phyloP scores from a whole-genome alignment of 2,888 invertebrate species.

The Pyralis farinalis region DNA sequence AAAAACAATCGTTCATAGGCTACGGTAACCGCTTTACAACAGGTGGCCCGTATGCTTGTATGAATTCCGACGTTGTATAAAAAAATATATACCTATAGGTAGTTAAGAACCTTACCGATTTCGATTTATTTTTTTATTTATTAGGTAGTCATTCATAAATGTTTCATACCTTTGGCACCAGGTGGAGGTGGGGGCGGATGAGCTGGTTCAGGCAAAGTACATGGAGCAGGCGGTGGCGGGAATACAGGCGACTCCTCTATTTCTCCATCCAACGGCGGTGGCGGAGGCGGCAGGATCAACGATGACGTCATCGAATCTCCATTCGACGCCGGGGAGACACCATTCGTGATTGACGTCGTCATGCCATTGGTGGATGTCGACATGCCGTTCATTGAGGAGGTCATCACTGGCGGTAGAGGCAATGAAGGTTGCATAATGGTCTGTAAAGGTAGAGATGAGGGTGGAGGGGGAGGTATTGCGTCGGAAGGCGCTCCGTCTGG shows the following conservation, averaged over 20 bases:
- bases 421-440: constrained; percentile 43
- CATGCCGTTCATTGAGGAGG: constrained; percentile 34
- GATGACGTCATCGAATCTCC: constrained; percentile 51
- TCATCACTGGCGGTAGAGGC: constrained; percentile 26
- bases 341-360: constrained; percentile 11
- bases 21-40: too few relatives aligned
- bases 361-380: constrained; percentile 17
- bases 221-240: constrained; percentile 60
- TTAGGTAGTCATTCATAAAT: too few relatives aligned
- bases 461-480: constrained; percentile 59
- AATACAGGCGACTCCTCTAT: constrained; percentile 47
- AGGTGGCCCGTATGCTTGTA: too few relatives aligned
- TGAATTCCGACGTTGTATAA: too few relatives aligned
- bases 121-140: too few relatives aligned
- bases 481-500: constrained; percentile 73
- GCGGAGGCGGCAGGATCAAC: constrained; percentile 51
- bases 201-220: constrained; percentile 87
- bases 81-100: too few relatives aligned
- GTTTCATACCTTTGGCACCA: constrained; percentile 43
- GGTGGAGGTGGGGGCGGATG: constrained; percentile 87
- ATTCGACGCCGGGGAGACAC: constrained; percentile 29
- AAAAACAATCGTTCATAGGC: too few relatives aligned
- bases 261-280: constrained; percentile 35
- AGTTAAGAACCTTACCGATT: too few relatives aligned
- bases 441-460: constrained; percentile 51